These are phyloP conservation scores for Pocillopora damicornis DNA, from an alignment of 64 coral and sea anemone species.

Conservation along the genomic window DNA sequence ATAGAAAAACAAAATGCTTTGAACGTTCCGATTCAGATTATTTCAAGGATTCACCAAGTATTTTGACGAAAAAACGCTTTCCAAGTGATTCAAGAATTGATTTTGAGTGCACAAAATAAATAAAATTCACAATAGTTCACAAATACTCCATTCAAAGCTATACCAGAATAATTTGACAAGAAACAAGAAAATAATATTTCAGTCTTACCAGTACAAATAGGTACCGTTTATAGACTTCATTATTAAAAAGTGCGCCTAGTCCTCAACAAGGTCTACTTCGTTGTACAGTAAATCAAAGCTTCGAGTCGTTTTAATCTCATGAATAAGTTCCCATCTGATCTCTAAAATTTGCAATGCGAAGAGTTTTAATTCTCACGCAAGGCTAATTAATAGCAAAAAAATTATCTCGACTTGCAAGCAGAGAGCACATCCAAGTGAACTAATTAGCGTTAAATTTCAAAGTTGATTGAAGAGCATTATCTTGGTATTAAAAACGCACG, in stretches of 20 bases:
- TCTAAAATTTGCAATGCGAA: neutral
- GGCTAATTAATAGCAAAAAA: neutral
- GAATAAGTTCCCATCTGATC: neutral
- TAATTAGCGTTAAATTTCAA: constrained; percentile 24
- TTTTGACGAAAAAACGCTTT: neutral
- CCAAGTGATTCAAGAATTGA: constrained; percentile 7
- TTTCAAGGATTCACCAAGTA: neutral
- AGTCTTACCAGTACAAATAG: neutral
- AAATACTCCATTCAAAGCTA: neutral
- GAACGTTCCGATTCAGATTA: neutral
- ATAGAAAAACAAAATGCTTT: neutral
- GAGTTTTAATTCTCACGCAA: neutral
- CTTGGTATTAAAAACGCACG: neutral
- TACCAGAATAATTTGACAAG: neutral
- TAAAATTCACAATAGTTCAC: neutral
- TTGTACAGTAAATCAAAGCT: neutral
- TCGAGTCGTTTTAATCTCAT: neutral
- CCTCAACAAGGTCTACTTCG: too few species aligned
- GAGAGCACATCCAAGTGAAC: neutral
- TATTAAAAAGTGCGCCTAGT: too few species aligned
- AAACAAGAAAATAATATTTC: neutral
- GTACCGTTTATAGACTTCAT: neutral
- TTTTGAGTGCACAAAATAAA: neutral
- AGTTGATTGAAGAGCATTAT: constrained; percentile 31
- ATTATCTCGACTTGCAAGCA: neutral